Conservation (phyloP, 1,140 invertebrate species). For the Eupristina koningsbergeri region DNA sequence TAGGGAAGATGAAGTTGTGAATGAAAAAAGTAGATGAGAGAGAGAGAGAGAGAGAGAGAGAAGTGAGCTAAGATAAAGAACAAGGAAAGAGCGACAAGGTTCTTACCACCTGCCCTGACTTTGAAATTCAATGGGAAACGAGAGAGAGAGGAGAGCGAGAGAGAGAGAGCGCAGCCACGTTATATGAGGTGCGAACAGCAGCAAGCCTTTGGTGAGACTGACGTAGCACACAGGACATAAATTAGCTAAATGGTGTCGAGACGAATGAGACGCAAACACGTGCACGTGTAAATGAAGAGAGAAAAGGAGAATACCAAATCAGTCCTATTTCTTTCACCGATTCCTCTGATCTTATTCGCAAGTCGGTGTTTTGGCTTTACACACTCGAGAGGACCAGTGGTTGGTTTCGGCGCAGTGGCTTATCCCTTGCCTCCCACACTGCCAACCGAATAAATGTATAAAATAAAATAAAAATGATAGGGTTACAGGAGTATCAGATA, state of each 20-base stretch:
- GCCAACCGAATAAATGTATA: background rate
- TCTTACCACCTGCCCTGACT: background rate
- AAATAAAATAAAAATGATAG: background rate
- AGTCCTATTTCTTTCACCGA: conserved; percentile 63
- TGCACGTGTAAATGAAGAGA: conserved; percentile 50
- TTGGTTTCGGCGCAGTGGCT: conserved; percentile 54
- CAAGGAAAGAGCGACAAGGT: too few relatives aligned
- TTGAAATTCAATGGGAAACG: conserved; percentile 50
- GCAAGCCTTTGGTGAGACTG: background rate
- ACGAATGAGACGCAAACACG: conserved; percentile 41
- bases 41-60: background rate
- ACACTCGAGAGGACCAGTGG: conserved; percentile 53
- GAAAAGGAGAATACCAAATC: background rate
- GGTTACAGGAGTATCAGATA: too few relatives aligned
- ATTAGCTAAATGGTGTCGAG: conserved; percentile 54
- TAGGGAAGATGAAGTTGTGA: too few relatives aligned
- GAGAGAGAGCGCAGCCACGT: too few relatives aligned
- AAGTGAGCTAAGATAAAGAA: too few relatives aligned
- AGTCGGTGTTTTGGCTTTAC: conserved; percentile 49
- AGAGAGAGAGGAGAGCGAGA: conserved; percentile 17
- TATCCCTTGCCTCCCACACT: conserved; percentile 11
- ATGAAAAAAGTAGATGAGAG: background rate
- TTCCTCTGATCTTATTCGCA: conserved; percentile 59
- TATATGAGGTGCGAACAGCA: too few relatives aligned
- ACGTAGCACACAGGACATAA: conserved; percentile 57